phyloP scores from a whole-genome alignment of 2,888 invertebrate genomes.

The Scaptomyza parva region DNA sequence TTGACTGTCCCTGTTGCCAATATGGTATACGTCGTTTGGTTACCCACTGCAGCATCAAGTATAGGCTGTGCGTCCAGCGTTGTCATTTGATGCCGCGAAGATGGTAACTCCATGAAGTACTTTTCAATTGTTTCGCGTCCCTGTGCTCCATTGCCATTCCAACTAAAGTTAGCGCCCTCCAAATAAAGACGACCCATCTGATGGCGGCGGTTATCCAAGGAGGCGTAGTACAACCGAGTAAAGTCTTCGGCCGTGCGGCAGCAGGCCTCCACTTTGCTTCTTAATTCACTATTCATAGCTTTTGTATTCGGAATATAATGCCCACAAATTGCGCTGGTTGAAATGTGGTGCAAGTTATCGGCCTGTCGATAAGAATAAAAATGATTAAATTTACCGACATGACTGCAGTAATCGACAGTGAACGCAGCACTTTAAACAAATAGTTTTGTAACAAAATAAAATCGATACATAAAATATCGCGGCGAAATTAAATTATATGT shows the following conservation, averaged over 20 bases:
- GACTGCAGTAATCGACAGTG: neutral
- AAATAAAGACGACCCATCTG: conserved; percentile 92
- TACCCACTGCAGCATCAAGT: conserved; percentile 90
- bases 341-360: neutral
- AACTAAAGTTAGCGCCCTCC: conserved; percentile 92
- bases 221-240: conserved; percentile 94
- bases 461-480: conserved; percentile 25
- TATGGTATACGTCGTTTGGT: conserved; percentile 92
- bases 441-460: neutral
- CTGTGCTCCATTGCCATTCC: conserved; percentile 95
- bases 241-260: conserved; percentile 95
- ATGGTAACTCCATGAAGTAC: conserved; percentile 93
- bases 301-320: neutral
- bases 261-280: conserved; percentile 91
- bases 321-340: neutral
- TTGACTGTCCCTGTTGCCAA: conserved; percentile 93
- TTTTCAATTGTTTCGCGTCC: conserved; percentile 94
- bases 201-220: conserved; percentile 94
- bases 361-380: neutral
- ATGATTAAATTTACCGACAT: neutral
- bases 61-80: conserved; percentile 96
- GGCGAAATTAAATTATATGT: neutral
- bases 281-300: conserved; percentile 83
- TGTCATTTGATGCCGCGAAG: conserved; percentile 90
- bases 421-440: neutral